phyloP scores from a whole-genome alignment of 2,888 invertebrate species.

The Lottia scabra region DNA sequence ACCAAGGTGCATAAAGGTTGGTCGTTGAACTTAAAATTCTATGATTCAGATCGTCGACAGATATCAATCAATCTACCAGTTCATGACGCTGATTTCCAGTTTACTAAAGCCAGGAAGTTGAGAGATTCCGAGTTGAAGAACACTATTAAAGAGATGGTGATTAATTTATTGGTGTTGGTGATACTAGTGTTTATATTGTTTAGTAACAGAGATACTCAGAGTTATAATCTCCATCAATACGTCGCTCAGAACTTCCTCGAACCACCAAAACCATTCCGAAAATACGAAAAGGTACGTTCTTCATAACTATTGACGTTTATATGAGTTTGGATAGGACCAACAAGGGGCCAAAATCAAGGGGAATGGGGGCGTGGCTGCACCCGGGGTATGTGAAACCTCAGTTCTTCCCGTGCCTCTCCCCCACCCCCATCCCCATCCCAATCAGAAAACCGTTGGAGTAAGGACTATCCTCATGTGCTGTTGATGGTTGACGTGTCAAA shows the following conservation, averaged over 20 bases:
- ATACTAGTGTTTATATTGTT: conserved; percentile 26
- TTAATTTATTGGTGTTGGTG: conserved; percentile 21
- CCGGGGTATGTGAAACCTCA: too few species aligned
- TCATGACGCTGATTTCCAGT: neutral
- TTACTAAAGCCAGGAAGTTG: neutral
- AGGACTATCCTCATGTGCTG: too few species aligned
- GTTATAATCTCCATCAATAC: conserved; percentile 12
- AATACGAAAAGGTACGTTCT: neutral
- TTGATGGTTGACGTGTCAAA: too few species aligned
- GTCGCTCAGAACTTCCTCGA: conserved; percentile 20
- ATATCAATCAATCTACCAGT: neutral
- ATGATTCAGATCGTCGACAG: neutral
- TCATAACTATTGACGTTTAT: too few species aligned
- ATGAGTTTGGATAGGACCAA: too few species aligned
- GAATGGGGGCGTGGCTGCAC: too few species aligned
- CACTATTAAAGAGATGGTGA: conserved; percentile 21
- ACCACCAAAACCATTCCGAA: conserved; percentile 7
- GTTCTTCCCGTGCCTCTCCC: too few species aligned
- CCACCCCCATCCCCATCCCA: too few species aligned
- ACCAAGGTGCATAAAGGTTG: too few species aligned
- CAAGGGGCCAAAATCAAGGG: too few species aligned
- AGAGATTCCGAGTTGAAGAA: conserved; percentile 8
- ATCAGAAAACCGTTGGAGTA: too few species aligned
- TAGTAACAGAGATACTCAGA: conserved; percentile 25
- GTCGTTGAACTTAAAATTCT: too few species aligned